A percentile compares a stretch with the other conserved stretches of the same genome.
Conservation (phyloP, 2,113 vertebrate genomes). For the Gasterosteus aculeatus region DNA sequence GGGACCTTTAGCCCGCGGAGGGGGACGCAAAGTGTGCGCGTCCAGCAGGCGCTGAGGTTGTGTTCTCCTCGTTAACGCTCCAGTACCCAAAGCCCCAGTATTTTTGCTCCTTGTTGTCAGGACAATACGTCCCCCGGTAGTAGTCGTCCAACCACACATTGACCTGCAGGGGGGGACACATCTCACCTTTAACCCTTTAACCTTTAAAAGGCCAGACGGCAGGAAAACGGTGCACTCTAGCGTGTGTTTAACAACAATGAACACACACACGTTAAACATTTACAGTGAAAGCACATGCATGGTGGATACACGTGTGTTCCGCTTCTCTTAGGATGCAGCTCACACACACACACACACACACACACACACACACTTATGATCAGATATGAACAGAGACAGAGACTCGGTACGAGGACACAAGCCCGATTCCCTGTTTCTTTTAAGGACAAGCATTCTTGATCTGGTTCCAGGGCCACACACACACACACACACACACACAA, state of each 20-base stretch:
- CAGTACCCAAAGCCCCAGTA: neutral
- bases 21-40: neutral
- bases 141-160: no score
- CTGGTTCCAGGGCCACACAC: constrained; percentile 66
- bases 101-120: no score
- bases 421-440: constrained; percentile 25
- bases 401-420: neutral
- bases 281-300: constrained; percentile 5
- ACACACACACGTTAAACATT: constrained; percentile 11
- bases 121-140: no score
- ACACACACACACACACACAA: constrained; percentile 23
- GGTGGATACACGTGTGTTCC: constrained; percentile 10
- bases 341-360: constrained; percentile 2
- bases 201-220: no score
- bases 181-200: no score
- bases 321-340: constrained; percentile 31
- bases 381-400: neutral
- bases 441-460: constrained; percentile 74
- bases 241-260: no score
- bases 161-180: no score
- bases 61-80: neutral
- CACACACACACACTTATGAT: neutral
- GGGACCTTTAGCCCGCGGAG: no score
- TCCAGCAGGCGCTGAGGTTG: neutral
- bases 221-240: no score